These are phyloP conservation scores for Mythimna pallens DNA, from an alignment of 2,888 invertebrate species.

Conservation along the genomic window DNA sequence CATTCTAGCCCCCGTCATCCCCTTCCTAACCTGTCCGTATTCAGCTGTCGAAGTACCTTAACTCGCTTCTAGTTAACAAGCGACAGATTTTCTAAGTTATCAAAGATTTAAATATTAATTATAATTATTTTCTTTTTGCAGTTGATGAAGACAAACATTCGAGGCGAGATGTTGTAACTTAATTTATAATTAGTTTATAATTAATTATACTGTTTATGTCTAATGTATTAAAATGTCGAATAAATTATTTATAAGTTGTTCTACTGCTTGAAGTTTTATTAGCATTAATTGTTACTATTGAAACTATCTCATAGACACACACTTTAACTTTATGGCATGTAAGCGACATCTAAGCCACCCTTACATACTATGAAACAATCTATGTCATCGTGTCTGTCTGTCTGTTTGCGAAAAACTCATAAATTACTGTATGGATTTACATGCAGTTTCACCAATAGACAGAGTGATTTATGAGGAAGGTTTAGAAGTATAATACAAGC, in stretches of 20 bases:
- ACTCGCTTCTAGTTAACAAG: not conserved
- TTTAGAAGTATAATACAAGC: too few relatives aligned
- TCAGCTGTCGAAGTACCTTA: not conserved
- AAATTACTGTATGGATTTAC: too few relatives aligned
- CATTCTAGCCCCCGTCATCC: not conserved
- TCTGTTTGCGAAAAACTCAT: too few relatives aligned
- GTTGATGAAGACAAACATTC: constrained; percentile 86
- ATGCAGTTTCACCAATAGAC: too few relatives aligned
- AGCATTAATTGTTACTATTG: not conserved
- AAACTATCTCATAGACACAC: not conserved
- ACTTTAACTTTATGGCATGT: not conserved
- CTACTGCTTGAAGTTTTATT: constrained; percentile 1
- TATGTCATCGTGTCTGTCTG: too few relatives aligned
- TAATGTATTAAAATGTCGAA: constrained; percentile 26
- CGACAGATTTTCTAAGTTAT: not conserved
- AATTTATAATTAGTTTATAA: not conserved
- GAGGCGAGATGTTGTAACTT: constrained; percentile 78
- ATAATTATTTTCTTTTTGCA: constrained; percentile 67
- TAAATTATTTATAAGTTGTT: constrained; percentile 32
- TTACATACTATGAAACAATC: too few relatives aligned
- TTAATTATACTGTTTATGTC: not conserved
- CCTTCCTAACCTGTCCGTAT: not conserved
- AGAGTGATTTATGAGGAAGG: too few relatives aligned
- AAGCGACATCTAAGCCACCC: not conserved
- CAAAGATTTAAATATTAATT: not conserved